Evolutionary conservation across 1,140 invertebrate genomes (phyloP), one percentile per base, ranked within the genome.

Genomic region (Aphelenchoides besseyi): DNA sequence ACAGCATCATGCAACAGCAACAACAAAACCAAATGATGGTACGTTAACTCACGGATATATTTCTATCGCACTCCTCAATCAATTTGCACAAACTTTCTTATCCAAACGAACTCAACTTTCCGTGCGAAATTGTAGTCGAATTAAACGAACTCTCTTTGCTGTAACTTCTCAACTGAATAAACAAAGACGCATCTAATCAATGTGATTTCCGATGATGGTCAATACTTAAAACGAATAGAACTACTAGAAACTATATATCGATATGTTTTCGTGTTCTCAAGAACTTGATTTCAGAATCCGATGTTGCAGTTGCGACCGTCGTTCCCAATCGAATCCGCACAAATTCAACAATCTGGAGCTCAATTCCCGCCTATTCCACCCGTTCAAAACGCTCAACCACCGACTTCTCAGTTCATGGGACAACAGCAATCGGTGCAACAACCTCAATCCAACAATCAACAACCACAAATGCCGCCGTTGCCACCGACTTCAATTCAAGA

Each of bases 1-100:
- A 53, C 63, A n/a, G 36, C 30, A 18, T 66, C 23, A 74, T 72
- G 9, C 70, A 72, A 32, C 71, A 72, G n/a, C 29, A 33, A 18
- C 70, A 73, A 63, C 70, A 70, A 23, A 54, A 61, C 3, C 9
- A 5, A 54, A 5, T 8, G 52, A 3, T 67, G n/a, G 61, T 3
- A 59, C 23, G 23, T 59, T 59, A 18, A 59, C 18, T 23, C 18
- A 59, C 18, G 8, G 9, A 9, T 23, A 23, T n/a, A 48, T 9
- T 48, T 48, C n/a, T 48, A 9, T 9, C n/a, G 8, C n/a, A 9
- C 8, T 8, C n/a, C 8, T 48, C n/a, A 9, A 48, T 48, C 41
- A 9, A n/a, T n/a, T n/a, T 48, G 18, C 28, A 2, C 28, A 23
- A 23, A 12, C 28, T 18, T 54, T 54, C 28, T 28, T 3, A 18